phyloP scores from a whole-genome alignment of 2,797 vertebrate genomes.

The Parambassis ranga region DNA sequence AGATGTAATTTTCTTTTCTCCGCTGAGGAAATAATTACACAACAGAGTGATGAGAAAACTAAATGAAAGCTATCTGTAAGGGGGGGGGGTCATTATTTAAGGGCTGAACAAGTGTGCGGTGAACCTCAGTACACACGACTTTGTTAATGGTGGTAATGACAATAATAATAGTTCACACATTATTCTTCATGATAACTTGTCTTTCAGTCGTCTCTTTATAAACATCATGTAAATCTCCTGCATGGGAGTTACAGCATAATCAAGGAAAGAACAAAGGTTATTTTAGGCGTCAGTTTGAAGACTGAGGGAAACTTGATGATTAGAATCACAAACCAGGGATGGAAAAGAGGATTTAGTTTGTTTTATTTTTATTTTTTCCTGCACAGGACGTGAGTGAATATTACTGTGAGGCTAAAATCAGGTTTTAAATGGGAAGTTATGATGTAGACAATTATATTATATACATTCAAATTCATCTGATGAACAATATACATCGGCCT shows the following conservation, averaged over 20 bases:
- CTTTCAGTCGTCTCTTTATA: constrained; percentile 3
- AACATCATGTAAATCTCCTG: constrained; percentile 1
- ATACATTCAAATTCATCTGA: no score
- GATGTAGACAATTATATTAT: no score
- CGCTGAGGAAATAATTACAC: constrained; percentile 56
- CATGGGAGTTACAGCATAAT: neutral
- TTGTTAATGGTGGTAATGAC: neutral
- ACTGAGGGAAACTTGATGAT: no score
- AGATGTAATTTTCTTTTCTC: constrained; percentile 48
- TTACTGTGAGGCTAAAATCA: no score
- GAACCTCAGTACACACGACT: neutral
- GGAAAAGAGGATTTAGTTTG: no score
- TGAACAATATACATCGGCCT: no score
- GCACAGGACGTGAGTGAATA: no score
- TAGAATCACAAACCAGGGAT: no score
- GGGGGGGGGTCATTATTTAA: constrained; percentile 12
- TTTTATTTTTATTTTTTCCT: no score
- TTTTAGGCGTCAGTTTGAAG: constrained; percentile 1
- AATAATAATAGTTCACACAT: neutral
- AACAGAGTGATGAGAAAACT: constrained; percentile 42
- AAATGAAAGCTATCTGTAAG: constrained; percentile 43
- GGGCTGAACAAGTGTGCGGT: neutral
- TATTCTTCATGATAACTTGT: constrained; percentile 6
- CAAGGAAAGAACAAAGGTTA: constrained; percentile 1
- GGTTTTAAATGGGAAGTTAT: no score